phyloP scores from a whole-genome alignment of 2,888 invertebrate genomes.

The Metacarcinus magister region DNA sequence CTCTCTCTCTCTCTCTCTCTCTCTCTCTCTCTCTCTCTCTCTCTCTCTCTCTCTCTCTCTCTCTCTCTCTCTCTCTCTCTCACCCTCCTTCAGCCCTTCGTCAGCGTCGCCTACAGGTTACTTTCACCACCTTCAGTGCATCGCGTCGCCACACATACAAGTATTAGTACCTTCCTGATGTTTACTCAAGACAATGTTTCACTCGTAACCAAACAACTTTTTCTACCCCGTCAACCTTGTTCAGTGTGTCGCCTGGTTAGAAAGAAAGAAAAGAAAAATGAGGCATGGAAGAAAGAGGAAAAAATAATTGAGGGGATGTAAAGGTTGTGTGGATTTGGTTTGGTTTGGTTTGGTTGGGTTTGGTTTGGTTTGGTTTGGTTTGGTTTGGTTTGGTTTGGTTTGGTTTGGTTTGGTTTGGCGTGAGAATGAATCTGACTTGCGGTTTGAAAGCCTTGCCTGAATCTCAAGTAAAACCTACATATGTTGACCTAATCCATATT shows the following conservation, averaged over 20 bases:
- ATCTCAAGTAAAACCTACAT: background rate
- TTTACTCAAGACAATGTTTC: background rate
- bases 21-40: background rate
- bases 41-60: background rate
- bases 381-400: background rate
- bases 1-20: background rate
- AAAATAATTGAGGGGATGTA: background rate
- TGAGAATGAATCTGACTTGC: background rate
- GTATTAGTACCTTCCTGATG: background rate
- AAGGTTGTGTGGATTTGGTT: background rate
- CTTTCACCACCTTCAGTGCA: background rate
- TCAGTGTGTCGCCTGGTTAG: background rate
- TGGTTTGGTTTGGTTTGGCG: background rate
- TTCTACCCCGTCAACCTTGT: background rate
- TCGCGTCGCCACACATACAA: background rate
- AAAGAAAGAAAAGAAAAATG: background rate
- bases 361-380: background rate
- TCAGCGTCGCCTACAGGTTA: background rate
- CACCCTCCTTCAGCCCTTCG: background rate
- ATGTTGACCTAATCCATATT: background rate
- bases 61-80: background rate
- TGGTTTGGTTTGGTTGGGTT: background rate
- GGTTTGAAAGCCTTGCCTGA: background rate
- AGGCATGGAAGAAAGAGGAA: background rate
- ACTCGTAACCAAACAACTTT: background rate